A percentile compares a stretch with the other conserved stretches of the same genome.
These are phyloP conservation scores for Cheilosia pagana DNA, from an alignment of 2,888 invertebrate species.

Conservation along the genomic window DNA sequence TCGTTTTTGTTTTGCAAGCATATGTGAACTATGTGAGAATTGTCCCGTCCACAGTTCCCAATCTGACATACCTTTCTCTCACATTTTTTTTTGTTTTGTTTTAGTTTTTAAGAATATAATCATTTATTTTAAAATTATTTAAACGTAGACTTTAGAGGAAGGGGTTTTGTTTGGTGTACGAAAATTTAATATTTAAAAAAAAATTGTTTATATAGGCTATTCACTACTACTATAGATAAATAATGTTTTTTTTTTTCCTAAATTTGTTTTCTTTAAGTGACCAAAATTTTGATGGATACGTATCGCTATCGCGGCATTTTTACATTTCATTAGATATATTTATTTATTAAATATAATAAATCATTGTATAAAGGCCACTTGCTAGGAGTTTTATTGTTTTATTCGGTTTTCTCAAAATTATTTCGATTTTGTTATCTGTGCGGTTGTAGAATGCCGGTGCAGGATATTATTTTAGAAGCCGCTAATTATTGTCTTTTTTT, in stretches of 20 bases:
- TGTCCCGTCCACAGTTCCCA: constrained; percentile 91
- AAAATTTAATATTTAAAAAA: constrained; percentile 52
- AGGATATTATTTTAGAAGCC: constrained; percentile 23
- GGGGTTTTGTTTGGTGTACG: constrained; percentile 57
- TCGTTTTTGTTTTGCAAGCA: constrained; percentile 78
- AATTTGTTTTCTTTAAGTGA: constrained; percentile 58
- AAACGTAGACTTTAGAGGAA: constrained; percentile 68
- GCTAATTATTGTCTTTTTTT: background rate
- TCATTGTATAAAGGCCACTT: constrained; percentile 49
- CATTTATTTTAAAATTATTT: constrained; percentile 74
- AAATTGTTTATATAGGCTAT: constrained; percentile 49
- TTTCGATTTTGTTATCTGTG: constrained; percentile 52
- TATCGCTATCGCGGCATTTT: constrained; percentile 83
- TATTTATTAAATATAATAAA: constrained; percentile 34
- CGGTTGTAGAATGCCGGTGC: constrained; percentile 50
- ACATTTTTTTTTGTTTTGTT: constrained; percentile 76
- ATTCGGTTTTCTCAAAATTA: constrained; percentile 2
- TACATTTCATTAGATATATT: constrained; percentile 15
- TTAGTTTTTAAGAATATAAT: constrained; percentile 38
- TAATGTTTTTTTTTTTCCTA: constrained; percentile 64
- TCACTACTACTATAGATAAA: constrained; percentile 45
- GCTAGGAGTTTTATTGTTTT: constrained; percentile 37
- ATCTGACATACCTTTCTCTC: constrained; percentile 85
- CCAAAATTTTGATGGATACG: constrained; percentile 77
- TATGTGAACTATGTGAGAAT: constrained; percentile 87